These are phyloP conservation scores for Tridacna gigas DNA, from an alignment of 2,888 invertebrate genomes.

Conservation along the genomic window DNA sequence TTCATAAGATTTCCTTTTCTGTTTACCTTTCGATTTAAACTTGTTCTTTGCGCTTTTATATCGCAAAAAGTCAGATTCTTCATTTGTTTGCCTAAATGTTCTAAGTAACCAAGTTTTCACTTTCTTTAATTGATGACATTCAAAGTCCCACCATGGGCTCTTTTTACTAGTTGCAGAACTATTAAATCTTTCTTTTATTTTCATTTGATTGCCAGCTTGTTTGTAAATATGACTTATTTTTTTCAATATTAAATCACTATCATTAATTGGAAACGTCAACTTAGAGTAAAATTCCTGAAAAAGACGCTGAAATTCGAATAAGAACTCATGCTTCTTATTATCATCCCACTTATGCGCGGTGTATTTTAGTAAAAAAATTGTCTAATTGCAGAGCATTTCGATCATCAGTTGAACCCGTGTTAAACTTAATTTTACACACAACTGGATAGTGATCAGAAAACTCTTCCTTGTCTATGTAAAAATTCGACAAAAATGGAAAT, in stretches of 20 bases:
- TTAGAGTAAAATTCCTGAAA: background rate
- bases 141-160: no score
- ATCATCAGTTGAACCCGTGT: background rate
- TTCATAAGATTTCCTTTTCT: background rate
- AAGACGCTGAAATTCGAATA: background rate
- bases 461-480: no score
- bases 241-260: no score
- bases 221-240: no score
- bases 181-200: no score
- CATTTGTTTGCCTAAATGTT: background rate
- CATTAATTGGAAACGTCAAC: background rate
- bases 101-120: background rate
- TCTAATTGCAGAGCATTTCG: background rate
- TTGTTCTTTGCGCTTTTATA: background rate
- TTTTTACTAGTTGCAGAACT: no score
- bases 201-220: no score
- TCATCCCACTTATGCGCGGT: background rate
- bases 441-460: no score
- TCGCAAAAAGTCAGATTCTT: background rate
- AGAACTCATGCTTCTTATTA: background rate
- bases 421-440: no score
- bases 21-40: background rate
- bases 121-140: constrained; percentile 1
- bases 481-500: no score
- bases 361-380: background rate